Evolutionary conservation across 2,797 vertebrate species (phyloP), one percentile per base, ranked within the genome.

Genomic region (Sphenodon punctatus): DNA sequence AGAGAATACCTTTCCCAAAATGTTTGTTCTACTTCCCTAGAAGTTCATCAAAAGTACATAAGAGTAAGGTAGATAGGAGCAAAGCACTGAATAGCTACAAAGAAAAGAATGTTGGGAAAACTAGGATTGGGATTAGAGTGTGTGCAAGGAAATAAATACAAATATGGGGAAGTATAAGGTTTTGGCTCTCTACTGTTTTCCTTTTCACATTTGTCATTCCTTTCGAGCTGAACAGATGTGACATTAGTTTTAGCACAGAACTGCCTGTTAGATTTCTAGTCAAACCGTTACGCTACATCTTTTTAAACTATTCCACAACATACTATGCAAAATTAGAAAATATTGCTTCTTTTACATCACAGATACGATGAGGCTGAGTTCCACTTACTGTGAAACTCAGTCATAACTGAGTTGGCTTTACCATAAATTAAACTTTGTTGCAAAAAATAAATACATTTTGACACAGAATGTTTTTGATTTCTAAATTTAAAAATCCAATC

Each of bases 171-270:
- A 48, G 19, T 11, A 3, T 2, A 1, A 7, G 36, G 4, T 0
- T 4, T 8, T 16, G 1, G 5, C 51, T 51, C 13, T 51, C 1
- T 5, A 1, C 4, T 8, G 19, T 17, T 6, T 32, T 16, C 1
- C 27, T 11, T 1, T 4, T 51, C 22, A 5, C 46, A 34, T 7
- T 0, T 2, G 23, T 2, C 68, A 7, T 23, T 11, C 0, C 0
- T 4, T 5, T 5, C 17, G 12, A n/a, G 6, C 1, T 25, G 19
- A 2, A 25, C 6, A 17, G 1, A 3, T 4, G 41, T 1, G 46
- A 45, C 60, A 1, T 23, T 1, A 7, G 8, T 1, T 49, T 5
- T 1, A 48, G n/a, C n/a, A n/a, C n/a, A 25, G 5, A 22, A 7
- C 27, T n/a, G 1, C 45, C 38, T 3, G 45, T 23, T 2, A 8